These are phyloP conservation scores for Chymomyza costata DNA, from an alignment of 1,140 invertebrate genomes.

Conservation along the genomic window DNA sequence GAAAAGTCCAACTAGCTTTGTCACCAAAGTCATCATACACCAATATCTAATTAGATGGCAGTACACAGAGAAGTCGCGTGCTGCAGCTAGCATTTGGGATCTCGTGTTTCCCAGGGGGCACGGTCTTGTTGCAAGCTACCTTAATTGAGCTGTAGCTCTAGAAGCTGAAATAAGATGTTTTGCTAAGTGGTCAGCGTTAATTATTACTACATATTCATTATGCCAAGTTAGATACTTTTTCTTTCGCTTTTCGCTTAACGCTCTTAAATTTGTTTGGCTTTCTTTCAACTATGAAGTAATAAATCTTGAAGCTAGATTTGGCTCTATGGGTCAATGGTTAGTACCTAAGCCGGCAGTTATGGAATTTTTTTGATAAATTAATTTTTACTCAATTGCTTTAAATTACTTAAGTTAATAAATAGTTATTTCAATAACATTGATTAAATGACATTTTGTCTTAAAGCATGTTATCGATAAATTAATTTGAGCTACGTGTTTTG, in stretches of 20 bases:
- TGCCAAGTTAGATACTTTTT: neutral
- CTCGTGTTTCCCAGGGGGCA: conserved; percentile 1
- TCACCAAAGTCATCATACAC: conserved; percentile 43
- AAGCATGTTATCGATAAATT: no score
- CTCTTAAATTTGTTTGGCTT: conserved; percentile 22
- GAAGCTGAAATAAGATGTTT: conserved; percentile 14
- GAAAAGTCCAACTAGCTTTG: conserved; percentile 53
- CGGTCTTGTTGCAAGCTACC: no score
- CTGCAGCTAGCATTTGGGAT: neutral
- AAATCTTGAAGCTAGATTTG: conserved; percentile 12
- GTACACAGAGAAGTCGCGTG: conserved; percentile 58
- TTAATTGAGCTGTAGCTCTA: conserved; percentile 41
- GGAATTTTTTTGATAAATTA: neutral
- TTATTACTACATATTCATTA: conserved; percentile 51
- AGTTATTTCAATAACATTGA: no score
- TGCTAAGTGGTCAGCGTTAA: conserved; percentile 44
- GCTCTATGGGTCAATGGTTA: neutral
- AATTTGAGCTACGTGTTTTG: neutral
- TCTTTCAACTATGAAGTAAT: conserved; percentile 36
- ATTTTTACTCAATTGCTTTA: neutral
- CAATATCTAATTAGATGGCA: conserved; percentile 42
- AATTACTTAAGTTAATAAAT: no score
- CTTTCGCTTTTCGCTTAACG: conserved; percentile 4
- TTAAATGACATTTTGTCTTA: no score
- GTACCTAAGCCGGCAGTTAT: neutral